Percentiles rank a stretch among this genome's conserved stretches.
These are phyloP conservation scores for Panzeria rudis DNA, from an alignment of 2,888 invertebrate genomes.

Conservation along the genomic window DNA sequence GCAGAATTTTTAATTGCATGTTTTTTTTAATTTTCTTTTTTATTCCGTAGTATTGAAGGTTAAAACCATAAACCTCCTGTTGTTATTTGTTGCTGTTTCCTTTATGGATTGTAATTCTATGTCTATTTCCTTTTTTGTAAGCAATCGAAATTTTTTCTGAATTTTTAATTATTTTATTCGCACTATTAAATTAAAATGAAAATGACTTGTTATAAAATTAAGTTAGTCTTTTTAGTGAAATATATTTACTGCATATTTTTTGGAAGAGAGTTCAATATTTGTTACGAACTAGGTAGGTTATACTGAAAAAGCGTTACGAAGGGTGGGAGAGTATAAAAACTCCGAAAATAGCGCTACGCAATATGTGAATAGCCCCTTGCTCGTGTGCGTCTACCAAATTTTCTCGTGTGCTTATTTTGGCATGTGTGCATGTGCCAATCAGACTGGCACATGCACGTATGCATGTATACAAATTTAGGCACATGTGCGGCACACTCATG, in stretches of 20 bases:
- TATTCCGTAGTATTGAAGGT: constrained; percentile 20
- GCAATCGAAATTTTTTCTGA: constrained; percentile 38
- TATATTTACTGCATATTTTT: not conserved
- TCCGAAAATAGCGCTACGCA: too few species aligned
- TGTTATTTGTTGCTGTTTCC: constrained; percentile 26
- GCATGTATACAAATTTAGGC: too few species aligned
- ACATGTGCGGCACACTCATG: too few species aligned
- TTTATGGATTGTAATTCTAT: constrained; percentile 16
- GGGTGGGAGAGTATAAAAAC: too few species aligned
- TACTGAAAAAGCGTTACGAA: too few species aligned
- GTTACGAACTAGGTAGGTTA: too few species aligned
- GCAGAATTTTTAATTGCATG: constrained; percentile 35
- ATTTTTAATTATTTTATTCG: constrained; percentile 39
- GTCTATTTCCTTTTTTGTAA: not conserved
- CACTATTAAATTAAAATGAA: constrained; percentile 55
- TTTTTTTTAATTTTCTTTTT: not conserved
- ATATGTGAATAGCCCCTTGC: too few species aligned
- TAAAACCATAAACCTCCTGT: constrained; percentile 45
- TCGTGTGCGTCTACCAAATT: too few species aligned
- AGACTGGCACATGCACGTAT: too few species aligned
- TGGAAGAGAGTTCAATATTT: too few species aligned
- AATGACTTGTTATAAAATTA: constrained; percentile 59
- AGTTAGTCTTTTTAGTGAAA: not conserved
- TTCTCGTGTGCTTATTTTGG: too few species aligned
- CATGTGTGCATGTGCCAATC: too few species aligned